Base-by-base conservation (phyloP, 2,797 vertebrate genomes). In the Sitta carolinensis region DNA sequence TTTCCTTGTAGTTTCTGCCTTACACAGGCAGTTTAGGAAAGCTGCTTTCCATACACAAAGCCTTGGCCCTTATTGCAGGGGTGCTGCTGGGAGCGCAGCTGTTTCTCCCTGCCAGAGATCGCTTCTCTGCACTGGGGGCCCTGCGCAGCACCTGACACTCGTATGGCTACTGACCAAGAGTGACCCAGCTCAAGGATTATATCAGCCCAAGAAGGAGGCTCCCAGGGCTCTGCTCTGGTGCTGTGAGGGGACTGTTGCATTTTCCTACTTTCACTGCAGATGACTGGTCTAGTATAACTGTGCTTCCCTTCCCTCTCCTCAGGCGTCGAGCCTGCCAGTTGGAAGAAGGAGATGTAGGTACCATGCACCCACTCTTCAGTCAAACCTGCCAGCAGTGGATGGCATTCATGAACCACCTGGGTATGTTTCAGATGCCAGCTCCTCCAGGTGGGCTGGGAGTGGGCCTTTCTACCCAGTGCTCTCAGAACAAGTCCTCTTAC, bases 311-410 rank as follows among this genome's bases (percentile, higher is more conserved):
- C 76, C 54, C 54, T 73, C 16, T 67, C 89, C 79, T 36, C 87
- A 99, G 99, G 96, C 98, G 98, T 90, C 98, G 98, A 73, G 93
- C 98, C 64, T 97, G 97, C 76, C 99, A 99, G 95, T 76, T 99
- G 91, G 99, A 99, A 94, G 99, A 99, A 94, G 99, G 99, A 9
- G 98, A 99, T 30, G 84, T 89, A 3, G 99, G 99, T n/a, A 97
- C 97, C 27, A 94, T 99, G 72, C 98, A 99, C 80, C 98, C 98
- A 0, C 62, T 99, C 70, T 99, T 99, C 97, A 98, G 96, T 95
- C 94, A 87, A 32, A 98, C 97, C 48, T 98, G 97, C 94, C 98
- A 98, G 96, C 98, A 96, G 11, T 99, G 99, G 99, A 98, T 99
- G 96, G 97, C 97, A 54, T 99, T 99, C 94, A 99, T 99, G 99